These are phyloP conservation scores for Dermochelys coriacea DNA, from an alignment of 2,797 vertebrate genomes.

Conservation along the genomic window DNA sequence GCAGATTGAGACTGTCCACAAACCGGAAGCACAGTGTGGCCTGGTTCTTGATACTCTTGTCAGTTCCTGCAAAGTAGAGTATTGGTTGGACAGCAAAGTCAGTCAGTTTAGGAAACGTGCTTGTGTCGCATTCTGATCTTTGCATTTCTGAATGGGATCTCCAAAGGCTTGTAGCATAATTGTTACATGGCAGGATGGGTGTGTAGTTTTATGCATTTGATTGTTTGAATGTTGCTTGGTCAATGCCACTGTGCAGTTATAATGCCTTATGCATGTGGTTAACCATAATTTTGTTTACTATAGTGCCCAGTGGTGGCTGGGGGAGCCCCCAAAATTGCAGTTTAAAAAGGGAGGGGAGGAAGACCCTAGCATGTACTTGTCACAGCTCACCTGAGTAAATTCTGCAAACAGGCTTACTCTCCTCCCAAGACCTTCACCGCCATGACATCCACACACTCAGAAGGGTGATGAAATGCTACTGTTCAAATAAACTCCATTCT, in stretches of 20 bases:
- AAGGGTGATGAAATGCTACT: background rate
- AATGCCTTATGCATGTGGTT: background rate
- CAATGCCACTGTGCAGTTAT: background rate
- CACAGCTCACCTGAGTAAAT: background rate
- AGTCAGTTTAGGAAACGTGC: background rate
- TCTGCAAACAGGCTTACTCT: background rate
- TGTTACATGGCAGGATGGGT: background rate
- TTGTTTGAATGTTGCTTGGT: background rate
- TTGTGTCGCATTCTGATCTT: background rate
- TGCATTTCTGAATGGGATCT: background rate
- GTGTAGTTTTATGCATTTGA: background rate
- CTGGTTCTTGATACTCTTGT: background rate
- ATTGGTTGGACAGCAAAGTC: background rate
- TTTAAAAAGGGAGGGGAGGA: background rate
- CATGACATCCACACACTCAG: background rate
- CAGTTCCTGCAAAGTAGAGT: background rate
- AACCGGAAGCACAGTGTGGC: background rate
- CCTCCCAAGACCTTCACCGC: background rate
- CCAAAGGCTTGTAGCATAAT: background rate
- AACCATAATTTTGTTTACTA: background rate
- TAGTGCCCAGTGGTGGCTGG: background rate
- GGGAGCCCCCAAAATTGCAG: background rate
- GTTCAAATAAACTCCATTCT: background rate
- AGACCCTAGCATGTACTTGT: background rate
- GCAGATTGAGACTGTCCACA: background rate